Base-by-base conservation (phyloP, 2,797 vertebrate genomes). In the Heterohyrax brucei region DNA sequence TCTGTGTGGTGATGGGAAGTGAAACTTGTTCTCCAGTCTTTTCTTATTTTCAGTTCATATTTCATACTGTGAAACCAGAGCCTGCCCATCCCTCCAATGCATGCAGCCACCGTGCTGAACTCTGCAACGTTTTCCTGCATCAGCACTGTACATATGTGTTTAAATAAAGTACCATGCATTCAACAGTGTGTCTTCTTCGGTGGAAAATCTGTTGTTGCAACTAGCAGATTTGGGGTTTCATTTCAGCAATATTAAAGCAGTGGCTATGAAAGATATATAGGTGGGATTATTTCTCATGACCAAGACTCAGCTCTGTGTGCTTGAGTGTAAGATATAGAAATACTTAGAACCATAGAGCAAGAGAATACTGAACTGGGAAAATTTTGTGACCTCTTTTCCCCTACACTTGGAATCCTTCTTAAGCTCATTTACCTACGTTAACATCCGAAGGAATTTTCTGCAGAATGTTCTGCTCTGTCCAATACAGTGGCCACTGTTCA, bases 1-100 rank as follows among this genome's bases (percentile, higher is more conserved):
- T 99, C 99, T 14, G 97, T 99, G 99, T 99, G 99, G 99, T 99
- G 99, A 99, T 98, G 97, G 96, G 89, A 98, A 96, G 94, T 92
- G 96, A 97, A 96, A 78, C 93, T 93, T 84, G 28, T 68, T 93
- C 86, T 22, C 98, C 96, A 44, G 66, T 95, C 89, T 98, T 98
- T 98, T 98, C 97, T 97, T 97, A 81, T 83, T 98, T 97, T 98
- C 98, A 97, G 95, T 96, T 97, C 98, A 87, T 94, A 85, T 84
- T 96, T 96, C 98, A 97, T 44, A 62, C 97, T 98, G 85, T 98
- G 96, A 98, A 98, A 97, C 95, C 95, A 95, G 92, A 97, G 94
- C 19, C 95, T 94, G 0, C 97, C 95, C 56, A 86, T 95, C 87
- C 97, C 95, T 92, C 95, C 95, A 93, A 89, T 98, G 98, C 98